Base-by-base conservation (phyloP, 2,888 invertebrate species). In the Amphimallon solstitiale region DNA sequence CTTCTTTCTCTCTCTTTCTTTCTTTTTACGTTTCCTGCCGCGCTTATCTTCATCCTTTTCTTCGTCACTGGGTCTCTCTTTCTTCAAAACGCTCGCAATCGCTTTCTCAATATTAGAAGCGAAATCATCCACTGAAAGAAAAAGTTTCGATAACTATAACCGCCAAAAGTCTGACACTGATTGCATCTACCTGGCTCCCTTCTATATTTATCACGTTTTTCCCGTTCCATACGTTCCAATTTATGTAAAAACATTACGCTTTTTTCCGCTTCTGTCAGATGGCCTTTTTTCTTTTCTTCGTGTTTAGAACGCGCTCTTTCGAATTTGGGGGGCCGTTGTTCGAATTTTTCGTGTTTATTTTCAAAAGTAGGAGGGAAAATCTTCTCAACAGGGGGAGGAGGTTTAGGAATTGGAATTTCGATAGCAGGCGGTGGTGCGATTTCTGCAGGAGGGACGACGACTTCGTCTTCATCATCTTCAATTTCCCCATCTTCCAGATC, bases 401-500 rank as follows among this genome's bases (percentile, higher is more conserved):
- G 54, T 15, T 46, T 34, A 35, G 37, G 10, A 29, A 17, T 5
- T 86, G 74, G 68, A 0, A 34, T 51, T 14, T 51, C 37, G 5
- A 34, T 45, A 21, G 21, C 48, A 38, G 49, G 34, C 38, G 37
- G 23, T 19, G 43, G 23, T 9, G 46, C 21, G 9, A 37, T 38
- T 19, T 38, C 60, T 7, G 14, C 51, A 7, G 23, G n/a, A 7
- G 37, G 45, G 21, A 69, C 64, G 19, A 74, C 78, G 15, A 84
- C 84, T 49, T 86, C 87, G 70, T 87, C 88, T 54, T 87, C 88
- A 72, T 88, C 88, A 49, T 88, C 88, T 70, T 93, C 93, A 73
- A 94, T 93, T 82, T 94, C 94, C 51, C 94, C 94, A 79, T 94
- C 94, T 83, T 95, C 94, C 71, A 94, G 85, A 79, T 94, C 93